Evolutionary conservation across 2,113 vertebrate genomes (phyloP), one percentile per base, ranked within the genome.

Genomic region (Romanogobio albipinnatus): DNA sequence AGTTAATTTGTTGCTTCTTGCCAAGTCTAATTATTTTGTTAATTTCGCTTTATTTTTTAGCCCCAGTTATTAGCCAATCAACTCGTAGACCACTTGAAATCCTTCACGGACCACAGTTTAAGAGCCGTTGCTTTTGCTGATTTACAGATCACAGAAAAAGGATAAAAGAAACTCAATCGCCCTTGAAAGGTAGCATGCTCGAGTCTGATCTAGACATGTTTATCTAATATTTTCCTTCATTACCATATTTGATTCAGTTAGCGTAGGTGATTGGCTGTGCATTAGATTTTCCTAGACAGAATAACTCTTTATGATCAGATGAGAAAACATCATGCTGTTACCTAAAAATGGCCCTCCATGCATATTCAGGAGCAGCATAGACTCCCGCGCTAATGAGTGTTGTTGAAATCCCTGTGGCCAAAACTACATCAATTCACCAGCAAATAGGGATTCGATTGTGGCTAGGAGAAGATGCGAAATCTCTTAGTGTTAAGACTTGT

Each of bases 371-470:
- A 17, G 49, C 62, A 39, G 29, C 29, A 61, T 36, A 78, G 51
- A 86, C 73, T 70, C 51, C 39, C 79, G 59, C n/a, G 26, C 26
- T 86, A 83, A 78, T 86, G 75, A 79, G 81, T 73, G 47, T 61
- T 62, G 36, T 66, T 62, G 81, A 83, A 33, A 58, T 61, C 76
- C 56, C 76, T 78, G 53, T 33, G 53, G 76, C 76, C 76, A 59
- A 78, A 78, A 78, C 22, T 71, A 82, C 7, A 8, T 82, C 66
- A 71, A 26, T 71, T 51, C 47, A 11, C 66, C n/a, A 15, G 4
- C 19, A 59, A 59, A 39, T 15, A 51, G 80, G 58, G 64, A 58
- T 58, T 74, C 74, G 68, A 74, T 45, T 24, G 51, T 43, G 81
- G 56, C 51, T 56, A 71, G 51, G 53, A 45, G 24, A 33, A 83